Evolutionary conservation across 2,888 invertebrate species (phyloP).

Genomic region (Cremastinae sp.): DNA sequence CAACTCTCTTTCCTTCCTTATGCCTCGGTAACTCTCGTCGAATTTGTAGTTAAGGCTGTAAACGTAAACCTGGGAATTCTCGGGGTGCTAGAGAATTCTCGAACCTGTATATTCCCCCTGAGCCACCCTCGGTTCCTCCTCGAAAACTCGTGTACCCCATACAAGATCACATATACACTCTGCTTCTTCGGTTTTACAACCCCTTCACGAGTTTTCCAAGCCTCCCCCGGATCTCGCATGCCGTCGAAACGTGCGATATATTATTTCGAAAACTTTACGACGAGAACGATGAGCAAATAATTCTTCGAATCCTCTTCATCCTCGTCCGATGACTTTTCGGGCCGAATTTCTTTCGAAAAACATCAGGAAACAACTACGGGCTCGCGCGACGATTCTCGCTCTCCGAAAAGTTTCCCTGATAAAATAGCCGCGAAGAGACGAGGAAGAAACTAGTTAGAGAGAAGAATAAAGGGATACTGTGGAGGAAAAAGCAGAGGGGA

Average conservation of each 20-base stretch:
- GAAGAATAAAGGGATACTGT: conserved; percentile 27
- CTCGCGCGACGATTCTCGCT: background rate
- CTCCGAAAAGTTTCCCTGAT: conserved; percentile 33
- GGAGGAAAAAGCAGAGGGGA: conserved; percentile 69
- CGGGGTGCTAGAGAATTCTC: conserved; percentile 55
- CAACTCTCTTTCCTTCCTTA: conserved; percentile 67
- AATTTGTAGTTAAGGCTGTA: conserved; percentile 80
- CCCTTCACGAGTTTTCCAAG: conserved; percentile 40
- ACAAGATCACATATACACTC: conserved; percentile 26
- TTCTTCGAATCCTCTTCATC: background rate
- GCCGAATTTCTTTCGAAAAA: too few species aligned
- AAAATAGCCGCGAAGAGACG: conserved; percentile 15
- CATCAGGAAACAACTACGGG: background rate
- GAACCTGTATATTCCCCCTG: conserved; percentile 21
- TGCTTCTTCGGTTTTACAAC: conserved; percentile 41
- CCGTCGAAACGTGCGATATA: background rate
- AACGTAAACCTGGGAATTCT: conserved; percentile 80
- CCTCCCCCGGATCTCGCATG: conserved; percentile 23
- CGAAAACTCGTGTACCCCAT: conserved; percentile 19
- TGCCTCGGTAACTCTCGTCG: conserved; percentile 79
- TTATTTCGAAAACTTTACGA: background rate
- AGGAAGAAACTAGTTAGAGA: conserved; percentile 4
- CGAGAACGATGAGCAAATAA: background rate
- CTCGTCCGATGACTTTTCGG: background rate
- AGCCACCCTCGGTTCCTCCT: conserved; percentile 10